A percentile compares a stretch with the other conserved stretches of the same genome.
phyloP scores from a whole-genome alignment of 2,797 vertebrate species.

The Anolis apletophallus region DNA sequence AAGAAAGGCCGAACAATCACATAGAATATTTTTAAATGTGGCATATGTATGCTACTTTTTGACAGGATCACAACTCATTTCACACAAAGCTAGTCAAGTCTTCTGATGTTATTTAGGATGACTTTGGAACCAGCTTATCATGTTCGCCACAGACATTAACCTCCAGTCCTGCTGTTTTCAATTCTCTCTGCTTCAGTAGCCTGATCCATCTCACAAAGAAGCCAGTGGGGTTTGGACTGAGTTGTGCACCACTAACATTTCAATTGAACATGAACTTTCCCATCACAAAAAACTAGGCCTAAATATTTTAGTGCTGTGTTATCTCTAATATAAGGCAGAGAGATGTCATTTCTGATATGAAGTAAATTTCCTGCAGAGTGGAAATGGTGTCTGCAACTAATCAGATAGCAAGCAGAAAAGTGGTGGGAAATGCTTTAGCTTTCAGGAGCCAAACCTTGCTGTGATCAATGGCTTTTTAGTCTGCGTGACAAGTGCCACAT shows the following conservation, averaged over 20 bases:
- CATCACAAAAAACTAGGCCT: too few species aligned
- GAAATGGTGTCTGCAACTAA: constrained; percentile 1
- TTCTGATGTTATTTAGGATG: neutral
- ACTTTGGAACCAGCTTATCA: neutral
- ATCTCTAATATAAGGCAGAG: neutral
- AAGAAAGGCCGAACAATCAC: neutral
- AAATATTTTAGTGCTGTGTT: neutral
- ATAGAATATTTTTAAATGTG: neutral
- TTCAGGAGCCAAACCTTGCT: neutral
- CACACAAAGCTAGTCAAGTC: neutral
- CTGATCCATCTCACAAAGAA: neutral
- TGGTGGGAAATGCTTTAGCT: neutral
- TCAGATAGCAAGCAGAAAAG: neutral
- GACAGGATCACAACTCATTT: neutral
- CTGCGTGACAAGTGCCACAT: neutral
- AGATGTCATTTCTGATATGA: neutral
- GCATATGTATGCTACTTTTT: neutral
- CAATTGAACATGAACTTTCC: neutral
- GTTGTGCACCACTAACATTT: neutral
- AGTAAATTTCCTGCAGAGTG: neutral
- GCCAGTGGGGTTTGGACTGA: neutral
- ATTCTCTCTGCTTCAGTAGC: neutral
- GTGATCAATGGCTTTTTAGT: neutral
- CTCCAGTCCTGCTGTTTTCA: neutral
- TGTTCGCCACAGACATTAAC: neutral